Conservation (phyloP, 1,140 invertebrate genomes). For the Drosophila mauritiana region DNA sequence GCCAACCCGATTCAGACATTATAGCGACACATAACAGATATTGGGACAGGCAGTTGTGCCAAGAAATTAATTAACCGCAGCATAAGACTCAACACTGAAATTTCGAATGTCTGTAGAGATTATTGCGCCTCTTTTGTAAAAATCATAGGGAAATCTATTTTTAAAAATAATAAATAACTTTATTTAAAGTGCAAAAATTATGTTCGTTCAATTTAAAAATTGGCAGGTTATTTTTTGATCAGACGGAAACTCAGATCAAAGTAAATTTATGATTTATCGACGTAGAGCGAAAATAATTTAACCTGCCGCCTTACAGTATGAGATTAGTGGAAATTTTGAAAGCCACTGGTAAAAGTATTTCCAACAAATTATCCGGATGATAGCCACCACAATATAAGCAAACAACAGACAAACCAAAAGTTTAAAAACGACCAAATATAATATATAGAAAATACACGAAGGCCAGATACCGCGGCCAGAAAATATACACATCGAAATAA, state of each 20-base stretch:
- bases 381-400: slow-evolving; percentile 3
- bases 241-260: neutral
- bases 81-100: slow-evolving; percentile 32
- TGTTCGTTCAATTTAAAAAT: neutral
- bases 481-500: slow-evolving; percentile 8
- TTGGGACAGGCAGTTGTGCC: slow-evolving; percentile 54
- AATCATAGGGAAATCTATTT: slow-evolving; percentile 27
- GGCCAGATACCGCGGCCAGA: neutral
- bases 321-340: neutral
- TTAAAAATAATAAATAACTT: slow-evolving; percentile 10
- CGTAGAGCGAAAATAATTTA: no score
- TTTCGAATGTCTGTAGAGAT: slow-evolving; percentile 5
- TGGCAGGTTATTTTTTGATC: neutral
- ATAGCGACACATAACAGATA: slow-evolving; percentile 20
- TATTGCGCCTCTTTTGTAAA: slow-evolving; percentile 1
- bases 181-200: slow-evolving; percentile 3
- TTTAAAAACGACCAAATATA: neutral
- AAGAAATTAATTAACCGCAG: slow-evolving; percentile 74
- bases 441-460: neutral
- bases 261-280: neutral
- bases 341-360: neutral
- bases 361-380: slow-evolving; percentile 3
- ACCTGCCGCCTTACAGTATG: neutral
- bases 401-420: neutral
- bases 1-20: slow-evolving; percentile 1